Percentiles rank a stretch among this genome's conserved stretches.
phyloP scores from a whole-genome alignment of 2,113 vertebrate species.

The Notothenia rossii region DNA sequence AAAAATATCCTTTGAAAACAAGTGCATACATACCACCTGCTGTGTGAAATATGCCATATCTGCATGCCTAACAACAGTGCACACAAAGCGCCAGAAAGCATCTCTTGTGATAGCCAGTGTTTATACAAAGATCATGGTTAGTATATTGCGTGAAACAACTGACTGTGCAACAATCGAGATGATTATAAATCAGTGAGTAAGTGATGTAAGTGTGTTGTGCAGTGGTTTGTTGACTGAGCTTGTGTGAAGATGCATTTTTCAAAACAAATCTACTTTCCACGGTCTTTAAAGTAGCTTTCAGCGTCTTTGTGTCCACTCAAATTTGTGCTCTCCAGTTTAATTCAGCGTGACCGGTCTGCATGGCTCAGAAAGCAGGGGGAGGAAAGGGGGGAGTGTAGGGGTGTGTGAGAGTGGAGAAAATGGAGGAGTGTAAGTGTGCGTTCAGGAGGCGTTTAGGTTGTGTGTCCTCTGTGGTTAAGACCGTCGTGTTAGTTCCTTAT shows the following conservation, averaged over 20 bases:
- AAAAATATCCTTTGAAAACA: constrained; percentile 58
- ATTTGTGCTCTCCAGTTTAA: constrained; percentile 50
- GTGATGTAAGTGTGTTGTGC: constrained; percentile 27
- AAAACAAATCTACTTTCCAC: neutral
- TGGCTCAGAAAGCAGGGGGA: constrained; percentile 75
- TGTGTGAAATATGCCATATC: constrained; percentile 66
- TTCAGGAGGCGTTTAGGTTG: constrained; percentile 37
- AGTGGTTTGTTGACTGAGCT: constrained; percentile 35
- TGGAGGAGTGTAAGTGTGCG: constrained; percentile 7
- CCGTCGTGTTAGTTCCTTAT: constrained; percentile 43
- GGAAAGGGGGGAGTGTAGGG: neutral
- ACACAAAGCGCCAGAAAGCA: constrained; percentile 57
- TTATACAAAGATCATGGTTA: constrained; percentile 55
- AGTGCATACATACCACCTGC: constrained; percentile 13
- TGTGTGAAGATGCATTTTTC: constrained; percentile 24
- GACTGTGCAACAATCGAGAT: constrained; percentile 33
- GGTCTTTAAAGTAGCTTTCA: constrained; percentile 46
- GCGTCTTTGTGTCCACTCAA: constrained; percentile 35
- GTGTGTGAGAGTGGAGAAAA: neutral
- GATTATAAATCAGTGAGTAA: constrained; percentile 29
- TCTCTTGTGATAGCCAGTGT: constrained; percentile 51
- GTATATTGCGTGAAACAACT: constrained; percentile 32
- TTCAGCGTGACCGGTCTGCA: constrained; percentile 31
- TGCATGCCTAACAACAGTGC: constrained; percentile 73
- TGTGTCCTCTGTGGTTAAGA: constrained; percentile 44